Percentiles rank a stretch among this genome's conserved stretches.
Conservation (phyloP, 2,888 invertebrate species). For the Cryptocephalus primarius region DNA sequence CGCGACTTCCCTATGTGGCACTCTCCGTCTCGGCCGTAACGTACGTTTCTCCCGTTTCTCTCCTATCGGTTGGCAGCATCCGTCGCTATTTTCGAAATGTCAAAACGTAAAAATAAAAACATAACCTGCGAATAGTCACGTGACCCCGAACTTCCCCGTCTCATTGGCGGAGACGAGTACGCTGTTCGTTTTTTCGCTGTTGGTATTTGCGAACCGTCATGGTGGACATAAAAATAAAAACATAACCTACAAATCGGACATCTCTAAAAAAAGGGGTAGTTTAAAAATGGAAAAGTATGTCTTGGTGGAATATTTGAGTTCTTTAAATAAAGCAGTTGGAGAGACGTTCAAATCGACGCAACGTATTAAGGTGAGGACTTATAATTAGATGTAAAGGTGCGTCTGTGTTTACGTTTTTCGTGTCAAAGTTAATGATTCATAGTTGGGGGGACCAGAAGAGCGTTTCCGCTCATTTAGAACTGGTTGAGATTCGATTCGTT, state of each 20-base stretch:
- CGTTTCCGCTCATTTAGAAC: too few species aligned
- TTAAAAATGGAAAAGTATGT: constrained; percentile 23
- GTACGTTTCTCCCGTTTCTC: too few species aligned
- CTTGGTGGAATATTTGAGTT: constrained; percentile 27
- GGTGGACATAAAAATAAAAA: constrained; percentile 10
- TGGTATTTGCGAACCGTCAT: not conserved
- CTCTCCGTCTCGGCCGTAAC: too few species aligned
- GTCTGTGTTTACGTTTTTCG: too few species aligned
- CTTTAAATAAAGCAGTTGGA: constrained; percentile 48
- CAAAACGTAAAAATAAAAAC: not conserved
- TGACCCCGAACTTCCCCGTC: not conserved
- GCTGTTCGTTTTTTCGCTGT: not conserved
- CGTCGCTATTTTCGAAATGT: not conserved
- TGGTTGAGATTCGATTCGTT: too few species aligned
- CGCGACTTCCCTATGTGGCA: too few species aligned
- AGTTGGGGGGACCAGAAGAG: too few species aligned
- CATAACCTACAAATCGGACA: constrained; percentile 6
- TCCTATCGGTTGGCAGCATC: too few species aligned
- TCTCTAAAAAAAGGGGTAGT: not conserved
- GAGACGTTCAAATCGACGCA: constrained; percentile 55
- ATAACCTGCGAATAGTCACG: not conserved
- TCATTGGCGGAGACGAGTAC: too few species aligned
- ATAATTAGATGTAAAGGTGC: not conserved
- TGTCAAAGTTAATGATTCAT: too few species aligned
- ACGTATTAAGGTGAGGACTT: constrained; percentile 54